Conservation (phyloP, 2,113 vertebrate species). For the Noctilio leporinus region DNA sequence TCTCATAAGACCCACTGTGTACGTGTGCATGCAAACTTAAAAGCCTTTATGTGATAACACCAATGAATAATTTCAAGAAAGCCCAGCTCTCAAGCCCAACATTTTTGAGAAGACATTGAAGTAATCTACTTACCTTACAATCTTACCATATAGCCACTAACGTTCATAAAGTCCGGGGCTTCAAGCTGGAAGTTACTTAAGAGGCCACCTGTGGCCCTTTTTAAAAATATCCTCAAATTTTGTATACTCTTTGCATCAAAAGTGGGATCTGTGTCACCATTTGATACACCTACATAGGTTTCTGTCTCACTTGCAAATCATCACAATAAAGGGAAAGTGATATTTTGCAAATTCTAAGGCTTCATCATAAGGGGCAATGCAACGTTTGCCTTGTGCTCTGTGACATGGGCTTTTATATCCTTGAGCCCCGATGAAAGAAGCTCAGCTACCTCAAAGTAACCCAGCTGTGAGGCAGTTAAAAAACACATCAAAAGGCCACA, state of each 20-base stretch:
- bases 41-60: not conserved
- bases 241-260: not conserved
- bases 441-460: not conserved
- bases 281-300: not conserved
- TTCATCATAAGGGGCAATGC: not conserved
- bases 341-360: not conserved
- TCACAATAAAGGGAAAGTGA: not conserved
- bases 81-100: not conserved
- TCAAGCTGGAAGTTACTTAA: not conserved
- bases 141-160: not conserved
- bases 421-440: not conserved
- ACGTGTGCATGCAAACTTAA: not conserved
- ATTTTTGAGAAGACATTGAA: not conserved
- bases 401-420: not conserved
- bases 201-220: not conserved
- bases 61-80: not conserved
- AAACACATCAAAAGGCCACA: not conserved
- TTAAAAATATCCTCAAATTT: not conserved
- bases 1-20: not conserved
- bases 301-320: not conserved
- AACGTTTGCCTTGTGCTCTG: not conserved
- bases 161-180: not conserved
- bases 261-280: not conserved
- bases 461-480: not conserved
- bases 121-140: not conserved